A percentile compares a stretch with the other conserved stretches of the same genome.
Conservation (phyloP, 2,888 invertebrate species). For the Zygothrica quintamaculata region DNA sequence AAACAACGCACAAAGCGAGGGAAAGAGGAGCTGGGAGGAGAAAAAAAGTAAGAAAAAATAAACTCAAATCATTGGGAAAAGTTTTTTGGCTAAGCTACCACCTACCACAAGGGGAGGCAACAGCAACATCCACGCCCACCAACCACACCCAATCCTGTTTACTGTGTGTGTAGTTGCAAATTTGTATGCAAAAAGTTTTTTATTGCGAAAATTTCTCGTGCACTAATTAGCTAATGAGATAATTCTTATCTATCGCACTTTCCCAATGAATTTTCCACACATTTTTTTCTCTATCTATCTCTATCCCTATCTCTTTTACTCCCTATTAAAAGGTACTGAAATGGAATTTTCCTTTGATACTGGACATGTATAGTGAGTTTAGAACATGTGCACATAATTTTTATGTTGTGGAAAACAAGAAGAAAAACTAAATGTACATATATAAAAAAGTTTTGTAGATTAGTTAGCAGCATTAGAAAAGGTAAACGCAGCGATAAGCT, state of each 20-base stretch:
- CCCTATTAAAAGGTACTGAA: conserved; percentile 8
- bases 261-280: conserved; percentile 55
- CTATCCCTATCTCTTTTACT: background rate
- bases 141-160: background rate
- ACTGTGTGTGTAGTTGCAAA: conserved; percentile 31
- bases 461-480: conserved; percentile 14
- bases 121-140: background rate
- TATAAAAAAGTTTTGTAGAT: conserved; percentile 21
- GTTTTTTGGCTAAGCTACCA: conserved; percentile 21
- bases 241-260: conserved; percentile 73
- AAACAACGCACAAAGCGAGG: no score
- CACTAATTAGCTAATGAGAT: conserved; percentile 81
- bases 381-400: conserved; percentile 13
- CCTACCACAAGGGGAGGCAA: no score
- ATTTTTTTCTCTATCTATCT: no score
- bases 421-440: conserved; percentile 10
- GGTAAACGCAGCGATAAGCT: no score
- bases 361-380: background rate
- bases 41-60: conserved; percentile 4
- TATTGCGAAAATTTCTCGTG: conserved; percentile 73
- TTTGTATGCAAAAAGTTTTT: conserved; percentile 67
- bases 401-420: background rate
- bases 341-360: conserved; percentile 6
- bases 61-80: conserved; percentile 29
- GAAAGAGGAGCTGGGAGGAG: no score